phyloP scores from a whole-genome alignment of 2,888 invertebrate genomes.

The Ptychoptera contaminata region DNA sequence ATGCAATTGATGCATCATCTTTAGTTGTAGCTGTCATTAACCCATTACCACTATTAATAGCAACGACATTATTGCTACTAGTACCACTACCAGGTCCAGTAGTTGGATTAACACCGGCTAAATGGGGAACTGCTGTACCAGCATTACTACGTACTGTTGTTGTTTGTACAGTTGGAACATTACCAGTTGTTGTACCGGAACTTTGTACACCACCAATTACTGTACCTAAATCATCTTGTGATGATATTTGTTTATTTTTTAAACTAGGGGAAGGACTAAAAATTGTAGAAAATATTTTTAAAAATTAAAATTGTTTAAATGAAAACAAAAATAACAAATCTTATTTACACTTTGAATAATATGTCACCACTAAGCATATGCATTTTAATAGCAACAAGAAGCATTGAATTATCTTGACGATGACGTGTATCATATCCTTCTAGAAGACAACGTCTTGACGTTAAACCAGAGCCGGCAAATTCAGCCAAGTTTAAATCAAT shows the following conservation, averaged over 20 bases:
- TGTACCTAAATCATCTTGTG: constrained; percentile 26
- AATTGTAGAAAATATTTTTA: neutral
- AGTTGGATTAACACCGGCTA: constrained; percentile 7
- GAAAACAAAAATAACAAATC: constrained; percentile 1
- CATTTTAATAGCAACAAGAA: constrained; percentile 81
- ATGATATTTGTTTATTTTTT: constrained; percentile 39
- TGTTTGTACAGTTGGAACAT: constrained; percentile 16
- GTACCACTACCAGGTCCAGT: constrained; percentile 15
- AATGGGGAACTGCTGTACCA: no score
- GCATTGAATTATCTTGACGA: constrained; percentile 92
- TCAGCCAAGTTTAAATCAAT: constrained; percentile 95
- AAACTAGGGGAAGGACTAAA: constrained; percentile 45
- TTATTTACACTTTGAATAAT: constrained; percentile 89
- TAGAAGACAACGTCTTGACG: constrained; percentile 72
- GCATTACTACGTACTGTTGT: constrained; percentile 14
- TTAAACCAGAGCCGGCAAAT: constrained; percentile 84
- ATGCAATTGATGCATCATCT: constrained; percentile 46
- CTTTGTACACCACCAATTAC: constrained; percentile 15
- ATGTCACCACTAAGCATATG: constrained; percentile 92
- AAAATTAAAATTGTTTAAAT: neutral
- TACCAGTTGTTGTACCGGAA: constrained; percentile 7
- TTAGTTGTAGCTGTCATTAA: constrained; percentile 32
- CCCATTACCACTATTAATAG: constrained; percentile 18
- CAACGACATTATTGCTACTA: constrained; percentile 8
- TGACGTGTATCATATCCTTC: constrained; percentile 90